phyloP scores from a whole-genome alignment of 2,888 invertebrate genomes.

The Platycheirus rosarum region DNA sequence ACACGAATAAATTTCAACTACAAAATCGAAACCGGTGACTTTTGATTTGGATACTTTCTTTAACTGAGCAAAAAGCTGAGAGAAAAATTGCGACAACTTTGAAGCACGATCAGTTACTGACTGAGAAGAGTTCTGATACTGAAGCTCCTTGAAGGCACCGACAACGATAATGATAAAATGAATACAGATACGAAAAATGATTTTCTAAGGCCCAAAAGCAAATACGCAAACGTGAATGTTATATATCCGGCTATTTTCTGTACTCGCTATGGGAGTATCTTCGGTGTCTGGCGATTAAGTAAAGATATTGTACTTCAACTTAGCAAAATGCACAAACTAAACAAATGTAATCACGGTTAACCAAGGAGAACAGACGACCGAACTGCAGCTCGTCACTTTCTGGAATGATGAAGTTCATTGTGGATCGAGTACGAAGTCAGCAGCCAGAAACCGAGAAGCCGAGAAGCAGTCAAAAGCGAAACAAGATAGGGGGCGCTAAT shows the following conservation, averaged over 20 bases:
- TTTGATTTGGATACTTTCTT: conserved; percentile 33
- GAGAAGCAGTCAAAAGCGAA: background rate
- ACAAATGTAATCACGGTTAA: conserved; percentile 55
- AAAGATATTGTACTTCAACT: conserved; percentile 16
- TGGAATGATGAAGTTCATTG: conserved; percentile 67
- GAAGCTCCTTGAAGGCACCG: conserved; percentile 67
- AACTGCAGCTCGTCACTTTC: conserved; percentile 74
- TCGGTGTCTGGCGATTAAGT: conserved; percentile 29
- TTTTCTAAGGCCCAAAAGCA: conserved; percentile 43
- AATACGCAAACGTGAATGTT: conserved; percentile 58
- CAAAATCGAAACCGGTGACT: conserved; percentile 14
- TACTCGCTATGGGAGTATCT: conserved; percentile 63
- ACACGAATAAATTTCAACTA: conserved; percentile 11
- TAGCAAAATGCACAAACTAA: conserved; percentile 24
- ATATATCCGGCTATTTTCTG: conserved; percentile 34
- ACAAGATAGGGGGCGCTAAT: conserved; percentile 60
- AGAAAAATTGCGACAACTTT: conserved; percentile 51
- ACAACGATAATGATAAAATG: conserved; percentile 3
- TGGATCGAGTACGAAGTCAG: conserved; percentile 53
- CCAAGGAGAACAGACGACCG: conserved; percentile 70
- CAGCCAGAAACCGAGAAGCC: conserved; percentile 14
- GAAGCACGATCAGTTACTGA: conserved; percentile 72
- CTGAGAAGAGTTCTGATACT: conserved; percentile 62
- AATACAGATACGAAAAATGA: conserved; percentile 40
- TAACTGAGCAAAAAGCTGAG: conserved; percentile 47